phyloP scores from a whole-genome alignment of 2,888 invertebrate species.

The Dryadula phaetusa region DNA sequence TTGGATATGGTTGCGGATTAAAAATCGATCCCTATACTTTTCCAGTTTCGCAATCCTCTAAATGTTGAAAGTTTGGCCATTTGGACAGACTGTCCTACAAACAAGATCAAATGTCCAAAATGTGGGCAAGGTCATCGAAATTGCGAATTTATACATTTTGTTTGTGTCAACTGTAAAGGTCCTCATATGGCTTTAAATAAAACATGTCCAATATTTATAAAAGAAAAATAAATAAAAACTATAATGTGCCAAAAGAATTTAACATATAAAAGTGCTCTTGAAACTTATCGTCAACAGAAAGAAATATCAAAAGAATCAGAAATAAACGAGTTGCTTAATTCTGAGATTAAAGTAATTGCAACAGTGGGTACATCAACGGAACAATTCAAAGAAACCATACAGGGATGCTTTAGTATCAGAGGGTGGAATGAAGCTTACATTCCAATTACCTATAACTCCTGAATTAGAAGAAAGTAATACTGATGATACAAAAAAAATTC shows the following conservation, averaged over 20 bases:
- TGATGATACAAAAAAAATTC: no score
- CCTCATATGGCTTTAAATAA: constrained; percentile 34
- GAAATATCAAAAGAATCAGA: neutral
- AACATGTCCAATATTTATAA: constrained; percentile 31
- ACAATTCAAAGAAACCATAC: neutral
- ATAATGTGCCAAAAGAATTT: constrained; percentile 25
- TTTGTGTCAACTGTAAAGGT: constrained; percentile 40
- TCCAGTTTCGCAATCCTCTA: no score
- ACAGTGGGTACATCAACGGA: neutral
- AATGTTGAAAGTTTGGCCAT: no score
- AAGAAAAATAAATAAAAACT: constrained; percentile 32
- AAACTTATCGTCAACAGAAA: neutral
- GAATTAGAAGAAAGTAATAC: no score
- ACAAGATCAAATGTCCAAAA: constrained; percentile 21
- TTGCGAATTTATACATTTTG: constrained; percentile 2
- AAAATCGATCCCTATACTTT: no score
- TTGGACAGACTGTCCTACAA: constrained; percentile 25
- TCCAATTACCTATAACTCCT: neutral
- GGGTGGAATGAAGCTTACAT: neutral
- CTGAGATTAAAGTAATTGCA: neutral
- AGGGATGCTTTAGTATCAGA: neutral
- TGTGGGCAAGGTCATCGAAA: constrained; percentile 13
- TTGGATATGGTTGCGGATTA: no score
- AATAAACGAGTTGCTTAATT: neutral
- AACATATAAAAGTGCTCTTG: constrained; percentile 18